Evolutionary conservation across 92 coral and sea anemone genomes (phyloP).

Genomic region (Phymanthus crucifer): DNA sequence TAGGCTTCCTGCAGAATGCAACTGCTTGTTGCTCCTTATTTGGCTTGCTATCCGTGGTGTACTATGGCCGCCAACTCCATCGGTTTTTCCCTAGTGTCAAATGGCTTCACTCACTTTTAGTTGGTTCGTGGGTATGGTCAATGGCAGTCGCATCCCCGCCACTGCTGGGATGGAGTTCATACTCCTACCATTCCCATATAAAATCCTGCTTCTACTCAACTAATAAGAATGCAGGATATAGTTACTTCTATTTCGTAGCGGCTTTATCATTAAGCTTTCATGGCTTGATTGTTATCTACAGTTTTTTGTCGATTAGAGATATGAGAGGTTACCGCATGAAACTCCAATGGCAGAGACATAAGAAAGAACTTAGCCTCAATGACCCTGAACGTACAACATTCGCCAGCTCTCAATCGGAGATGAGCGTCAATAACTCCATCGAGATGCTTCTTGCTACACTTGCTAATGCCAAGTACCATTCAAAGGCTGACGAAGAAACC

Average conservation of each 20-base stretch:
- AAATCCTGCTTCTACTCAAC: neutral
- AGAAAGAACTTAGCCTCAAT: conserved; percentile 39
- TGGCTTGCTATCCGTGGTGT: conserved; percentile 32
- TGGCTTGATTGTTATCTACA: conserved; percentile 11
- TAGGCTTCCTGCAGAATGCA: conserved; percentile 34
- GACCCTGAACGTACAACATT: conserved; percentile 61
- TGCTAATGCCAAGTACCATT: conserved; percentile 22
- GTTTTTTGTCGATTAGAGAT: conserved; percentile 8
- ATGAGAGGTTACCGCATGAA: conserved; percentile 36
- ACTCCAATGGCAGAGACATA: conserved; percentile 58
- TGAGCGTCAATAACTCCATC: conserved; percentile 18
- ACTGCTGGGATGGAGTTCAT: conserved; percentile 47
- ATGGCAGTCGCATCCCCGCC: conserved; percentile 29
- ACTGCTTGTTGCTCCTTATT: conserved; percentile 19
- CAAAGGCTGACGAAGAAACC: neutral
- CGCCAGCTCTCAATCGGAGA: conserved; percentile 21
- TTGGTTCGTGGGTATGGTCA: conserved; percentile 18
- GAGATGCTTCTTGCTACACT: conserved; percentile 24
- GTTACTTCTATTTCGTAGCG: conserved; percentile 25
- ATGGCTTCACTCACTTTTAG: conserved; percentile 13
- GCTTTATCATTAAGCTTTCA: conserved; percentile 18
- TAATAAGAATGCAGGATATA: neutral
- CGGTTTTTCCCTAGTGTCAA: neutral
- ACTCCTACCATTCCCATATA: conserved; percentile 9
- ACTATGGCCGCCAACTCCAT: conserved; percentile 42